These are phyloP conservation scores for Percopsis omiscomaycus DNA, from an alignment of 2,797 vertebrate species.

Conservation along the genomic window DNA sequence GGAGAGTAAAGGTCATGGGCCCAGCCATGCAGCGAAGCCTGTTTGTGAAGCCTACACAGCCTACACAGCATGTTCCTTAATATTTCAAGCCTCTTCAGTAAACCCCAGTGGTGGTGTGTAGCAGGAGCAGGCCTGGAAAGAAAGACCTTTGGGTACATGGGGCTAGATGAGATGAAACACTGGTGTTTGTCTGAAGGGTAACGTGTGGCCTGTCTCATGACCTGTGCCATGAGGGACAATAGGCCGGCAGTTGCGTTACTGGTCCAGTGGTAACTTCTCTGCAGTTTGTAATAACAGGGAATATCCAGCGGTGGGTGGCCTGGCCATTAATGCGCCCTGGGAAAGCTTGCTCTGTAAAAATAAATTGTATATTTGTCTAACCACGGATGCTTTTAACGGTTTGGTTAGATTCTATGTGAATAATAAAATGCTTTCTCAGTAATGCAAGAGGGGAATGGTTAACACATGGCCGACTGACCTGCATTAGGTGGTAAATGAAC, in stretches of 20 bases:
- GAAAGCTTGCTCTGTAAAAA: conserved; percentile 3
- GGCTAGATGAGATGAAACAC: conserved; percentile 26
- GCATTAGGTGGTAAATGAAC: no score
- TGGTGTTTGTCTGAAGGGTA: no score
- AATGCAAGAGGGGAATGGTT: no score
- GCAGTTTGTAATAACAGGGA: not conserved
- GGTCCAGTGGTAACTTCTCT: no score
- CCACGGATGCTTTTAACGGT: no score
- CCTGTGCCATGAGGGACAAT: no score
- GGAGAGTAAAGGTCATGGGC: conserved; percentile 63
- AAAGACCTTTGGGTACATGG: conserved; percentile 23
- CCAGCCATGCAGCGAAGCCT: conserved; percentile 48
- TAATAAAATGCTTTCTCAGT: no score
- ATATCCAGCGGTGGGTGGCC: not conserved
- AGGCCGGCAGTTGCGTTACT: no score
- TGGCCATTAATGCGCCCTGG: conserved; percentile 12
- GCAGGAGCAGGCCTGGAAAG: conserved; percentile 39
- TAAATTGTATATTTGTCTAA: no score
- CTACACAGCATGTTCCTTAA: conserved; percentile 60
- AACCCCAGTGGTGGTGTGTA: conserved; percentile 72
- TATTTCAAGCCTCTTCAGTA: conserved; percentile 69
- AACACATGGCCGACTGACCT: no score
- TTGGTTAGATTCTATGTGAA: no score
- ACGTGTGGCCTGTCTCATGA: no score
- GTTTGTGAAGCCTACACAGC: conserved; percentile 55